Evolutionary conservation across 2,888 invertebrate genomes (phyloP).

Genomic region (Anoplius nigerrimus): DNA sequence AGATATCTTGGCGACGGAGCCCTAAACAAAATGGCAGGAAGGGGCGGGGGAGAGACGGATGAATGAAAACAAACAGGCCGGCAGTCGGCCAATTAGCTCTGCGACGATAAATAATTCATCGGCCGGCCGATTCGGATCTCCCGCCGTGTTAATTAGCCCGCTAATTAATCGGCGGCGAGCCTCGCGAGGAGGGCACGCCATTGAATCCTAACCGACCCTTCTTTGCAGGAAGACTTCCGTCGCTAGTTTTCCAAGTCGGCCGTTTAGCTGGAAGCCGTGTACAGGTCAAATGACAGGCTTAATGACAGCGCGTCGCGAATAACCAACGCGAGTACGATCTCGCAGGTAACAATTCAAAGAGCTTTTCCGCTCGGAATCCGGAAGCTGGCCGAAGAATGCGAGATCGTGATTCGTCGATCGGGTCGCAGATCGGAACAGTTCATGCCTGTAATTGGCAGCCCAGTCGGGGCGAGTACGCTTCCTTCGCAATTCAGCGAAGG

Average conservation of each 20-base stretch:
- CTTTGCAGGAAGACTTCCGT: too few species aligned
- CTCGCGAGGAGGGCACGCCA: slow-evolving; percentile 4
- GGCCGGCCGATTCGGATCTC: slow-evolving; percentile 41
- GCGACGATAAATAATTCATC: slow-evolving; percentile 59
- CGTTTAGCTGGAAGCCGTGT: background rate
- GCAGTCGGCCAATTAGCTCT: slow-evolving; percentile 57
- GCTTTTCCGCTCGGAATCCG: too few species aligned
- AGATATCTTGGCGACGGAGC: background rate
- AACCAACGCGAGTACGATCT: too few species aligned
- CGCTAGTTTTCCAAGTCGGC: background rate
- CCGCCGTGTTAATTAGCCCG: slow-evolving; percentile 48
- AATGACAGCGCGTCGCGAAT: background rate
- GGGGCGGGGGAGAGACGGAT: background rate
- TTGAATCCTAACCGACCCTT: background rate
- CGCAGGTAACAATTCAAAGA: too few species aligned
- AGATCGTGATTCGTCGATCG: slow-evolving; percentile 3
- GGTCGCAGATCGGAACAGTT: slow-evolving; percentile 39
- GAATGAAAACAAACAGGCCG: slow-evolving; percentile 9
- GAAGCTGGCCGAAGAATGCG: background rate
- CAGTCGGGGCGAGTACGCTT: slow-evolving; percentile 9
- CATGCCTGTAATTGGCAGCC: too few species aligned
- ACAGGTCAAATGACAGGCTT: background rate
- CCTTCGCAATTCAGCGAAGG: slow-evolving; percentile 7
- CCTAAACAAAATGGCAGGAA: background rate
- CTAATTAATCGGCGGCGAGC: slow-evolving; percentile 58